A percentile compares a stretch with the other conserved stretches of the same genome.
phyloP scores from a whole-genome alignment of 2,888 invertebrate species.

The Phasia obesa region DNA sequence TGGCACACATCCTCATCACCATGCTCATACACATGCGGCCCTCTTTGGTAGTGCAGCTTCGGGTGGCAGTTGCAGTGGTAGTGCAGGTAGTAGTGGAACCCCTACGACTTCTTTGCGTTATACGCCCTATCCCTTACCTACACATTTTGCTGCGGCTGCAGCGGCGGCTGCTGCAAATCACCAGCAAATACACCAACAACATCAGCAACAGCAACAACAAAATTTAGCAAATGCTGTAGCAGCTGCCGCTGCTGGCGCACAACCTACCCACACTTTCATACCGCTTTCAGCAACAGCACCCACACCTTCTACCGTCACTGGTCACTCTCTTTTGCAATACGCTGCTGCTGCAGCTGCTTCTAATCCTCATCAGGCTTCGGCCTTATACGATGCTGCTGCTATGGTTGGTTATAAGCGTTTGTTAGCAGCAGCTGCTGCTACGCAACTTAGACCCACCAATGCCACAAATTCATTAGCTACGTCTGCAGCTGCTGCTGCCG shows the following conservation, averaged over 20 bases:
- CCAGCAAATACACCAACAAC: slow-evolving; percentile 82
- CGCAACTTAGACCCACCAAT: slow-evolving; percentile 77
- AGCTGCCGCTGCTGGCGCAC: slow-evolving; percentile 76
- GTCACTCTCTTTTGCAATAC: slow-evolving; percentile 83
- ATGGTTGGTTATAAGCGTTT: slow-evolving; percentile 82
- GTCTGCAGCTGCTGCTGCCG: slow-evolving; percentile 76
- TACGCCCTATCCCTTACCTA: slow-evolving; percentile 86
- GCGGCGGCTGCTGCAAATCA: slow-evolving; percentile 78
- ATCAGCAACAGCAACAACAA: slow-evolving; percentile 78
- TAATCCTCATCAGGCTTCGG: slow-evolving; percentile 84
- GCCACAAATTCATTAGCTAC: slow-evolving; percentile 79
- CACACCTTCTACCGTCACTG: slow-evolving; percentile 78
- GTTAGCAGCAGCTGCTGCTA: slow-evolving; percentile 81
- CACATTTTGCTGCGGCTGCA: slow-evolving; percentile 81
- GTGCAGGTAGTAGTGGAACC: slow-evolving; percentile 53
- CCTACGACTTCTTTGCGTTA: slow-evolving; percentile 84
- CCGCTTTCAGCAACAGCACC: slow-evolving; percentile 73
- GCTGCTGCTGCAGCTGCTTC: slow-evolving; percentile 86
- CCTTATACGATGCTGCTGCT: slow-evolving; percentile 81
- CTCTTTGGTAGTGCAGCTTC: slow-evolving; percentile 70
- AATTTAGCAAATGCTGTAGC: slow-evolving; percentile 82
- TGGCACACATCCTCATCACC: slow-evolving; percentile 75
- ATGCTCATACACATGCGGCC: slow-evolving; percentile 71
- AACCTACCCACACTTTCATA: slow-evolving; percentile 77
- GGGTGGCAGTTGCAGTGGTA: slow-evolving; percentile 68